Base-by-base conservation (phyloP, 2,113 vertebrate genomes). In the Melanostigma gelatinosum region DNA sequence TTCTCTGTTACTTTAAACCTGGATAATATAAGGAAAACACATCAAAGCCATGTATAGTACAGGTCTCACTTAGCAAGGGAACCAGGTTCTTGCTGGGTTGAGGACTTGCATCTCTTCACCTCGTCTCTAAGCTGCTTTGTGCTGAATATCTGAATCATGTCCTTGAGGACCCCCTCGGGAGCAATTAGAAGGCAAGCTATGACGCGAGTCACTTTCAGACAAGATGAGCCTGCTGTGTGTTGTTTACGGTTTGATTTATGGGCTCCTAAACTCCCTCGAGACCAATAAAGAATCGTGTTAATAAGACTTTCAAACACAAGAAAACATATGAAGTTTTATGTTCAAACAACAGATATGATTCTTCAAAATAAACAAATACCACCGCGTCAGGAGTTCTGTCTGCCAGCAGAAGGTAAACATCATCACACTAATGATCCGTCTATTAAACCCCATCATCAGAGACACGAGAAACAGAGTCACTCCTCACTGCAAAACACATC, bases 241-340 rank as follows among this genome's bases (percentile, higher is more conserved):
- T 82, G 80, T 78, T 86, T 70, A 27, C 70, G 64, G 75, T 54
- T 67, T 88, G 79, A 88, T 87, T 87, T 83, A 87, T 79, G 64
- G 12, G 52, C 67, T 79, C 34, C 18, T 57, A 65, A 77, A 50
- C 61, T 82, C 72, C 74, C 81, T 42, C 4, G 66, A 71, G 85
- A 82, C 61, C 64, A 78, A 75, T 77, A 80, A 82, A 74, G 44
- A 55, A 79, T 72, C 42, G 75, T 75, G 61, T 84, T 68, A 85
- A 87, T 63, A 79, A 55, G 36, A 64, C 3, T 58, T 71, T 85
- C 29, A 57, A 69, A 75, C 44, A 58, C 40, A 61, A 67, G 18
- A 36, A 77, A 83, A 46, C 4, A 50, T 40, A 48, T 18, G 5
- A 68, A 9, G 40, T 76, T 76, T 36, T 50, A 34, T 18, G 24